phyloP scores from a whole-genome alignment of 2,888 invertebrate genomes.

The Phragmatobia fuliginosa region DNA sequence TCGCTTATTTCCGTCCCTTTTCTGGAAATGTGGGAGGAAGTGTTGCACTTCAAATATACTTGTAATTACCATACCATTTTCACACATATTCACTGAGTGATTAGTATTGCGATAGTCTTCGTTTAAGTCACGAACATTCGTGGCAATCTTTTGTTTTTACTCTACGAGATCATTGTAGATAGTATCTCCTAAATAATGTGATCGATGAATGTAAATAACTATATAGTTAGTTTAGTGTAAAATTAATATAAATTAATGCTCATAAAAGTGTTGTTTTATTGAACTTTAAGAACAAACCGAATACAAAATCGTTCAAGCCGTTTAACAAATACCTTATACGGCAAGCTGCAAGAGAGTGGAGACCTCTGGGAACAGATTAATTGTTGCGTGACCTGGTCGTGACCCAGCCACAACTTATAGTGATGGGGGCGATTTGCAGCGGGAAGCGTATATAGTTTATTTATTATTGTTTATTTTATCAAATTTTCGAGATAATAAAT shows the following conservation, averaged over 20 bases:
- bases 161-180: background rate
- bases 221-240: slow-evolving; percentile 14
- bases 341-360: no score
- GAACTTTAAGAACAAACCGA: background rate
- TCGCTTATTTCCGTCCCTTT: background rate
- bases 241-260: slow-evolving; percentile 12
- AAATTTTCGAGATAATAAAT: no score
- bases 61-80: background rate
- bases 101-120: background rate
- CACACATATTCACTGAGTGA: background rate
- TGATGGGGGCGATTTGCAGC: no score
- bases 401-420: no score
- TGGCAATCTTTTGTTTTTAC: background rate
- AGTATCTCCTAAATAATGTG: slow-evolving; percentile 6
- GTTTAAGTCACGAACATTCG: background rate
- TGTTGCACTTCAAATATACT: background rate
- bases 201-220: slow-evolving; percentile 10
- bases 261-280: slow-evolving; percentile 3
- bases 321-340: no score
- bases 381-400: no score
- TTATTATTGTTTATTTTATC: no score
- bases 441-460: no score
- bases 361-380: no score
- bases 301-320: background rate
- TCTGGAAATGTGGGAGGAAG: background rate